phyloP scores from a whole-genome alignment of 1,140 invertebrate species.

The Brachionus paranguensis region DNA sequence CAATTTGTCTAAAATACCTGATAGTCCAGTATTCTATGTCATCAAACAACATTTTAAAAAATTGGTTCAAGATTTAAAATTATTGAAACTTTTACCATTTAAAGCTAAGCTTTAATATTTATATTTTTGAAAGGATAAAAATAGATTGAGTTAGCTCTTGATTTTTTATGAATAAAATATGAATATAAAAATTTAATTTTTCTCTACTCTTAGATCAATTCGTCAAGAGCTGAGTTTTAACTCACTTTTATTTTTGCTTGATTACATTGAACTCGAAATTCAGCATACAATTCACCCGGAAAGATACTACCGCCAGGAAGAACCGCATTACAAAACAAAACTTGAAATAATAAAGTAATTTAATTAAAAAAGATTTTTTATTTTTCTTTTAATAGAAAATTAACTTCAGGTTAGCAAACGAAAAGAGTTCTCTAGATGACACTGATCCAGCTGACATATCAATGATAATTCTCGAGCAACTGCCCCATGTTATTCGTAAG shows the following conservation, averaged over 20 bases:
- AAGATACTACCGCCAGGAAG: slow-evolving; percentile 20
- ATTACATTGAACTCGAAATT: slow-evolving; percentile 28
- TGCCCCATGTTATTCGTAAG: slow-evolving; percentile 45
- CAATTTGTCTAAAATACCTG: no score
- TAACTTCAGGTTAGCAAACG: slow-evolving; percentile 46
- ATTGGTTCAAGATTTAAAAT: no score
- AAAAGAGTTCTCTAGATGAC: slow-evolving; percentile 41
- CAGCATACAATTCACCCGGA: slow-evolving; percentile 35
- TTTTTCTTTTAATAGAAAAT: not conserved
- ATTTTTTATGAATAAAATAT: no score
- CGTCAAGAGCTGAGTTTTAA: not conserved
- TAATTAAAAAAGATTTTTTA: not conserved
- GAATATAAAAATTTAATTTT: not conserved
- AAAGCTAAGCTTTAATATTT: no score
- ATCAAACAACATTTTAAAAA: no score
- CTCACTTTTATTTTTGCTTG: slow-evolving; percentile 7
- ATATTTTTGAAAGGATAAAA: no score
- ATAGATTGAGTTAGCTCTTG: no score
- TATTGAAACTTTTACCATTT: no score
- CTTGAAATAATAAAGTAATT: slow-evolving; percentile 28
- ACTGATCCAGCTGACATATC: slow-evolving; percentile 46
- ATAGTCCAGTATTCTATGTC: no score
- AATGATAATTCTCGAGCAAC: slow-evolving; percentile 49
- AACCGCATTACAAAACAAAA: slow-evolving; percentile 10
- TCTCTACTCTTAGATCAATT: not conserved